Conservation (phyloP, 2,797 vertebrate genomes). For the Cyprinella venusta region DNA sequence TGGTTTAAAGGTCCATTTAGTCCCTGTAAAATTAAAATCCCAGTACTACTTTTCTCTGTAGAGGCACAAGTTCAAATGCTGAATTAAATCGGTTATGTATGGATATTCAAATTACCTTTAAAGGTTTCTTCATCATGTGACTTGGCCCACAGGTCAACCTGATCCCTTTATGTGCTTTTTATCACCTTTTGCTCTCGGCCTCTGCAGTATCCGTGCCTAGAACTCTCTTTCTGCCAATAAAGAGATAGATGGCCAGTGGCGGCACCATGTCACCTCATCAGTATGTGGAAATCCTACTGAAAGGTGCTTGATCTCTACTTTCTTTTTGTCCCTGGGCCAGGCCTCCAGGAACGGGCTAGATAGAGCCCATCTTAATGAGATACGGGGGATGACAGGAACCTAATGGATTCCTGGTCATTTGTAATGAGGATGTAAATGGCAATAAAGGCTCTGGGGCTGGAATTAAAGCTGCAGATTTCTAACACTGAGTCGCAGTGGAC, state of each 20-base stretch:
- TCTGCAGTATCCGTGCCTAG: neutral
- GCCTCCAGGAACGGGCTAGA: conserved; percentile 13
- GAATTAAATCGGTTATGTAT: conserved; percentile 1
- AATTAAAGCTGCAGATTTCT: conserved; percentile 58
- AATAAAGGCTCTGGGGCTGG: conserved; percentile 21
- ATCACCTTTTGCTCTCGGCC: neutral
- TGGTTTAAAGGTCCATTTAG: too few relatives aligned
- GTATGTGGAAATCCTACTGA: conserved; percentile 23
- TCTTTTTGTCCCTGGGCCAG: conserved; percentile 11
- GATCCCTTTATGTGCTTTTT: neutral
- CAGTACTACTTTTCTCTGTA: neutral
- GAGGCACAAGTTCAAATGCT: neutral
- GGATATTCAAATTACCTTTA: neutral
- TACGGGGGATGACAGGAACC: conserved; percentile 41
- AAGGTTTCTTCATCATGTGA: neutral
- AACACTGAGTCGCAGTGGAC: conserved; percentile 15
- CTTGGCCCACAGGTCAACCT: neutral
- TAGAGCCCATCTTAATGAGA: conserved; percentile 44
- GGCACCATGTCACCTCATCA: neutral
- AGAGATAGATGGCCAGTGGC: neutral
- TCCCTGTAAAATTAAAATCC: neutral
- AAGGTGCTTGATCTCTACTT: conserved; percentile 25
- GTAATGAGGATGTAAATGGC: conserved; percentile 61
- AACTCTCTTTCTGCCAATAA: neutral
- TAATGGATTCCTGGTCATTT: conserved; percentile 47